A percentile compares a stretch with the other conserved stretches of the same genome.
phyloP scores from a whole-genome alignment of 2,888 invertebrate genomes.

The Xanthorhoe spadicearia region DNA sequence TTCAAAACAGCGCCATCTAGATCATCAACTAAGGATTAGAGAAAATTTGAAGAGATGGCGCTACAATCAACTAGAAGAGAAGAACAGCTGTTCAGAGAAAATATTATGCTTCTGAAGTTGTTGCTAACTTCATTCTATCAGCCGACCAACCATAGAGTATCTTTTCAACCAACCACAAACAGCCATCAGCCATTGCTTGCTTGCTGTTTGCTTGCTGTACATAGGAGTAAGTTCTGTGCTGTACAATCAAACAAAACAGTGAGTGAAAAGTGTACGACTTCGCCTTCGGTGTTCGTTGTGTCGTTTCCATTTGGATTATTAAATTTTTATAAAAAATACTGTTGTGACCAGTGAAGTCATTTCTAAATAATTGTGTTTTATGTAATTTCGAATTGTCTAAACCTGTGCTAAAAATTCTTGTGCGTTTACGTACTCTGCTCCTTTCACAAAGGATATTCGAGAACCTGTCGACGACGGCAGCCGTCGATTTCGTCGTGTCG shows the following conservation, averaged over 20 bases:
- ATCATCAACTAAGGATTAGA: neutral
- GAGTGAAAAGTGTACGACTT: constrained; percentile 60
- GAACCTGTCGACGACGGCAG: constrained; percentile 17
- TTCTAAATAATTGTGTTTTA: constrained; percentile 41
- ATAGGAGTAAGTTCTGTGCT: too few species aligned
- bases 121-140: constrained; percentile 58
- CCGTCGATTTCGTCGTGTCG: constrained; percentile 49
- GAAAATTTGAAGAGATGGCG: constrained; percentile 41
- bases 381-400: constrained; percentile 37
- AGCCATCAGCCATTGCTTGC: constrained; percentile 28
- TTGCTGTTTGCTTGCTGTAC: constrained; percentile 24
- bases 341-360: constrained; percentile 52
- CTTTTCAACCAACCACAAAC: constrained; percentile 29
- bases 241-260: constrained; percentile 44
- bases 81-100: constrained; percentile 67
- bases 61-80: constrained; percentile 32
- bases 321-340: constrained; percentile 54
- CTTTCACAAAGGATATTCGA: constrained; percentile 74
- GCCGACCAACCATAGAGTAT: constrained; percentile 40
- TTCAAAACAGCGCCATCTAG: too few species aligned
- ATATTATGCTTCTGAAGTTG: constrained; percentile 60
- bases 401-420: constrained; percentile 46
- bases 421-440: constrained; percentile 51
- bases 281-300: constrained; percentile 51
- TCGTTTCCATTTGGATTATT: constrained; percentile 39